Evolutionary conservation across 2,113 vertebrate genomes (phyloP), one percentile per base, ranked within the genome.

Genomic region (Chunga burmeisteri): DNA sequence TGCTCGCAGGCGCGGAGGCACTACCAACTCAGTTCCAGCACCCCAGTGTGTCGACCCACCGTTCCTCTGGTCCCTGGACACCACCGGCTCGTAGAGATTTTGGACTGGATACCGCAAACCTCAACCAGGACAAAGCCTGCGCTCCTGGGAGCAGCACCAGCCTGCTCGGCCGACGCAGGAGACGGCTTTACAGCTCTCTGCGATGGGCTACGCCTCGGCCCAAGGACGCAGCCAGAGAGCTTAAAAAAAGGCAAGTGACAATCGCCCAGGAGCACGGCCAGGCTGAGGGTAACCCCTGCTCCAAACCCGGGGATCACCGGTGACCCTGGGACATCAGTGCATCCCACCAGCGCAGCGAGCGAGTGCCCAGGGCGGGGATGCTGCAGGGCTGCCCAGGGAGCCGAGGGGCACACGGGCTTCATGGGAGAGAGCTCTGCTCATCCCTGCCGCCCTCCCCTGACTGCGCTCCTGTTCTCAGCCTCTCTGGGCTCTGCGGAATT

Each of bases 1-100:
- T 6, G 20, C 36, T 46, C 2, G 0, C 27, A 58, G 63, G 38
- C 4, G 0, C 23, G 7, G 0, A 36, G 62, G 27, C 1, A 19
- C 40, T 15, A 32, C 22, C 61, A 38, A 7, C 26, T 29, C n/a
- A 8, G 10, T 16, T 38, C 63, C 50, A 77, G 52, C 52, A 72
- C 32, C 16, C 20, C 42, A 8, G n/a, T 1, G 19, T 30, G 36
- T 20, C 0, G 0, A 30, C 19, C 17, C 72, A 18, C 55, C 36
- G 0, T 27, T 30, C 55, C 30, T 38, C 26, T 34, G 12, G 2
- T 55, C 46, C 59, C 61, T 30, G 27, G 49, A 42, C 32, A 63
- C 68, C 40, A 23, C 12, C 1, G 1, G 46, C 61, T 58, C 56
- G 58, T 19, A 44, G 4, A 65, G 14, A 18, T 21, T 29, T 34